phyloP scores from a whole-genome alignment of 92 coral and sea anemone species.

The Scolanthus callimorphus region DNA sequence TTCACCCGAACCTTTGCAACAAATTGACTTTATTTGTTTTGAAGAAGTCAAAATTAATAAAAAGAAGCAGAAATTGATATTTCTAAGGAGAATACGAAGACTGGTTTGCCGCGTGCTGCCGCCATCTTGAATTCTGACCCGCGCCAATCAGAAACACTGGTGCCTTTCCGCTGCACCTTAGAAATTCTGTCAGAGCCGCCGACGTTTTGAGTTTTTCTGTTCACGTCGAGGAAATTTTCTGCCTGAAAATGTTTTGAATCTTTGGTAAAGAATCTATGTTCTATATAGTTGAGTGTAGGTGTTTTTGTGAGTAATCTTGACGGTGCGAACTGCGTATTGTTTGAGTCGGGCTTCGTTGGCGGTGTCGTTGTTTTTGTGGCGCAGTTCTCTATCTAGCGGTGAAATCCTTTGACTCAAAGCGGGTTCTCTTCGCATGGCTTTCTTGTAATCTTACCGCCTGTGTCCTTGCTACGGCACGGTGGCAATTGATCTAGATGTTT shows the following conservation, averaged over 20 bases:
- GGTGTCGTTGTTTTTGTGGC: neutral
- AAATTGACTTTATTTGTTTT: no score
- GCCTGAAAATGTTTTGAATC: neutral
- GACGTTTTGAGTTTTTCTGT: neutral
- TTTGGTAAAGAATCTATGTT: neutral
- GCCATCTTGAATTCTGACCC: slow-evolving; percentile 31
- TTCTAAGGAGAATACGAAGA: neutral
- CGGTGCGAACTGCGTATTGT: neutral
- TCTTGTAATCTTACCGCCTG: slow-evolving; percentile 25
- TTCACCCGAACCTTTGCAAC: no score
- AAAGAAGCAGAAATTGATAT: no score
- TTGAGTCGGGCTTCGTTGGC: neutral
- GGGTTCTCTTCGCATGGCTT: slow-evolving; percentile 7
- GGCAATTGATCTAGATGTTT: slow-evolving; percentile 24
- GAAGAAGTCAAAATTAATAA: no score
- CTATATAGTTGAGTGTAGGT: neutral
- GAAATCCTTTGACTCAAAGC: slow-evolving; percentile 16
- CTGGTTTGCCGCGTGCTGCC: slow-evolving; percentile 2
- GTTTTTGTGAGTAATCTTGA: neutral
- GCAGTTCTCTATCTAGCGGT: slow-evolving; percentile 21
- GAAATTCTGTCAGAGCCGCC: slow-evolving; percentile 17
- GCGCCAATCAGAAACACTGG: slow-evolving; percentile 30
- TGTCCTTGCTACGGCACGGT: slow-evolving; percentile 27
- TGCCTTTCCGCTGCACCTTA: slow-evolving; percentile 4
- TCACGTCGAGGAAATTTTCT: neutral